phyloP scores from a whole-genome alignment of 92 coral and sea anemone genomes.

The Heliopora coerulea region DNA sequence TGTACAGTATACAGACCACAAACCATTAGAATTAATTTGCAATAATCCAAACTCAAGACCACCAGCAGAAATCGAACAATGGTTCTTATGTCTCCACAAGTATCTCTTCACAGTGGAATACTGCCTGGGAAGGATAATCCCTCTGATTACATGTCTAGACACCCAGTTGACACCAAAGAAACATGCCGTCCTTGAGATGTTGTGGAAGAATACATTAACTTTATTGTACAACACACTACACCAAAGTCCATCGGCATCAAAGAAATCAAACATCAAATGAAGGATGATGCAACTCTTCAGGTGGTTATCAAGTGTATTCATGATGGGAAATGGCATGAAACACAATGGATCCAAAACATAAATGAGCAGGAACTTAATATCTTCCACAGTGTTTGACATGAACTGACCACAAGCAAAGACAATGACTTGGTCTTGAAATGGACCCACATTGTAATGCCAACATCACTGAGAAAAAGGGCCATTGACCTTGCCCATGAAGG shows the following conservation, averaged over 20 bases:
- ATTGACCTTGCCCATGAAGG: constrained; percentile 44
- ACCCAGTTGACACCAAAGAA: constrained; percentile 1
- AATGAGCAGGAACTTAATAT: background rate
- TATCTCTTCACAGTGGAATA: constrained; percentile 11
- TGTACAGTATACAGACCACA: constrained; percentile 23
- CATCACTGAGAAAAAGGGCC: background rate
- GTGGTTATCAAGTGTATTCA: constrained; percentile 21
- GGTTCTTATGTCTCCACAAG: constrained; percentile 6
- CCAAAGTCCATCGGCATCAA: constrained; percentile 6
- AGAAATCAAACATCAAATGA: constrained; percentile 16
- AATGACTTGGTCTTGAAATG: background rate
- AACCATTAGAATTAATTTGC: constrained; percentile 10
- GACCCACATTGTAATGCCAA: constrained; percentile 8
- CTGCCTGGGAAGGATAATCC: constrained; percentile 24
- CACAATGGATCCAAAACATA: background rate
- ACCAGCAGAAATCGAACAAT: constrained; percentile 7
- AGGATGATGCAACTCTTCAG: constrained; percentile 5
- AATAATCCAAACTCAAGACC: constrained; percentile 5
- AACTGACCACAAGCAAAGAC: constrained; percentile 11
- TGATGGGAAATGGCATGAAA: constrained; percentile 8
- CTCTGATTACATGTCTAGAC: constrained; percentile 13
- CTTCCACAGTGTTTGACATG: constrained; percentile 1
- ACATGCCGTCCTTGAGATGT: background rate
- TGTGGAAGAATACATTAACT: constrained; percentile 36
- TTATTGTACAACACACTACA: background rate